phyloP scores from a whole-genome alignment of 2,888 invertebrate species.

The Diadegma fenestrale region DNA sequence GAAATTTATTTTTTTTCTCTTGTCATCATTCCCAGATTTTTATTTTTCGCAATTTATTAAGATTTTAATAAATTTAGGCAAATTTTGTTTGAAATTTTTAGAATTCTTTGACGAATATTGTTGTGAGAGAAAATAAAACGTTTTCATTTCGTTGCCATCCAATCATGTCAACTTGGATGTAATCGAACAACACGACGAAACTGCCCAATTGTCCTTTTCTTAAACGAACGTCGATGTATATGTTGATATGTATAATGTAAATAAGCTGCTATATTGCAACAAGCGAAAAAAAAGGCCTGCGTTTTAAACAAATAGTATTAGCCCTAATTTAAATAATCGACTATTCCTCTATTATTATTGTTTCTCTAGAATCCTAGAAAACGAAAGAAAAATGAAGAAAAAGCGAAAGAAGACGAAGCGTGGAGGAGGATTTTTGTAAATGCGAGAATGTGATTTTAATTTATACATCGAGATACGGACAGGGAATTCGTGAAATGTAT shows the following conservation, averaged over 20 bases:
- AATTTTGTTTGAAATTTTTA: constrained; percentile 4
- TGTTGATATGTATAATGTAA: constrained; percentile 81
- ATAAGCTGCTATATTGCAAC: constrained; percentile 77
- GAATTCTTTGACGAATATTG: neutral
- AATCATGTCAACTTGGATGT: neutral
- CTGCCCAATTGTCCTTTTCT: constrained; percentile 60
- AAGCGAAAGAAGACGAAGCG: neutral
- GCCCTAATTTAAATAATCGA: constrained; percentile 61
- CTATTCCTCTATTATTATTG: constrained; percentile 64
- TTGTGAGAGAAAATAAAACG: too few relatives aligned
- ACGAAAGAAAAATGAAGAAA: neutral
- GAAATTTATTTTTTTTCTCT: constrained; percentile 39
- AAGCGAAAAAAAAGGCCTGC: constrained; percentile 50
- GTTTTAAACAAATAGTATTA: constrained; percentile 66
- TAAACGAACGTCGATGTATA: constrained; percentile 73
- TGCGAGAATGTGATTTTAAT: constrained; percentile 70
- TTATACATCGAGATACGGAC: constrained; percentile 67
- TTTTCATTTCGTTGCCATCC: neutral
- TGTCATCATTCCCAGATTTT: neutral
- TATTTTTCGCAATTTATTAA: neutral
- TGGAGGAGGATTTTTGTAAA: constrained; percentile 58
- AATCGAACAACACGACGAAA: constrained; percentile 38
- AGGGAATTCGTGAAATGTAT: constrained; percentile 67
- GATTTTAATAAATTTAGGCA: neutral
- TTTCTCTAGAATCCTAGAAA: constrained; percentile 55